These are phyloP conservation scores for Meiosimyza decipiens DNA, from an alignment of 2,888 invertebrate species.

Conservation along the genomic window DNA sequence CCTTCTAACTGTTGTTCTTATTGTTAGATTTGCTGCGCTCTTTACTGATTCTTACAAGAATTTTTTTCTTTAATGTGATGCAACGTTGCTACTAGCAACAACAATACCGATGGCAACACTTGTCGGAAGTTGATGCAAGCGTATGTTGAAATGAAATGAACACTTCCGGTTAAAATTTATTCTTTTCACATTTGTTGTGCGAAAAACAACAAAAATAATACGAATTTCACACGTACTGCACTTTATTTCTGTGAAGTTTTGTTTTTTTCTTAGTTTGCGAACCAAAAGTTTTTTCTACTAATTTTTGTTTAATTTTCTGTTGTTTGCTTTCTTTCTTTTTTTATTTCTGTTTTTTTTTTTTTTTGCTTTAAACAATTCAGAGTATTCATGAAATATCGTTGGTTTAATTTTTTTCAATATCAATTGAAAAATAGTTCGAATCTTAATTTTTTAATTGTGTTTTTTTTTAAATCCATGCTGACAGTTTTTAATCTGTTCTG, in stretches of 20 bases:
- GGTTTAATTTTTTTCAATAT: no score
- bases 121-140: conserved; percentile 29
- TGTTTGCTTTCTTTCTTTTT: neutral
- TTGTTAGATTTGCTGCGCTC: conserved; percentile 10
- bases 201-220: neutral
- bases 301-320: neutral
- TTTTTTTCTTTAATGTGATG: no score
- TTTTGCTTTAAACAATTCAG: no score
- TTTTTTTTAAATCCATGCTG: neutral
- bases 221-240: conserved; percentile 18
- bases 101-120: conserved; percentile 5
- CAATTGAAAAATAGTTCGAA: no score
- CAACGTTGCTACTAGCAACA: no score
- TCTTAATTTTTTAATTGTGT: neutral
- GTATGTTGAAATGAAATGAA: conserved; percentile 29
- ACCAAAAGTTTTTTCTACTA: neutral
- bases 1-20: neutral
- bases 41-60: no score
- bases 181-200: conserved; percentile 26
- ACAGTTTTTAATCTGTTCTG: neutral
- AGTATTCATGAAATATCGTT: no score
- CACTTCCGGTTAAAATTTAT: conserved; percentile 35
- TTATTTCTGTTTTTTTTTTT: no score
- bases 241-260: conserved; percentile 1
- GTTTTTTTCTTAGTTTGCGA: neutral